phyloP scores from a whole-genome alignment of 2,797 vertebrate species.

The Meda fulgida region DNA sequence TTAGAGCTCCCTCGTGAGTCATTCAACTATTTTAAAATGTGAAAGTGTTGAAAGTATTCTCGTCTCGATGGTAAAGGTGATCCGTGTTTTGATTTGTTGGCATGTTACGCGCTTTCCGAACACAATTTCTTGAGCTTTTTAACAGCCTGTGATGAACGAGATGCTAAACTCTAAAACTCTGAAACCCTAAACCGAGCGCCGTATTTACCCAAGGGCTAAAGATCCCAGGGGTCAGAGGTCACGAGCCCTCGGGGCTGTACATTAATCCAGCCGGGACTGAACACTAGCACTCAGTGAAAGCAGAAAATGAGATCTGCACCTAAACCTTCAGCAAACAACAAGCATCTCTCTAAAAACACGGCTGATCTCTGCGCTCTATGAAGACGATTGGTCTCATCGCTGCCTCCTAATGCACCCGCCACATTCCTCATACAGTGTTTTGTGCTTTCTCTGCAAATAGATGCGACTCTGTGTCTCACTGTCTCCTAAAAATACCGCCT shows the following conservation, averaged over 20 bases:
- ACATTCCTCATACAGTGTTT: slow-evolving; percentile 52
- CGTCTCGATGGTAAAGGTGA: neutral
- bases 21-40: slow-evolving; percentile 34
- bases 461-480: slow-evolving; percentile 47
- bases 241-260: slow-evolving; percentile 64
- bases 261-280: slow-evolving; percentile 41
- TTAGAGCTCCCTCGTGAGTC: slow-evolving; percentile 14
- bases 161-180: slow-evolving; percentile 69
- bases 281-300: slow-evolving; percentile 20
- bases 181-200: slow-evolving; percentile 75
- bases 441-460: slow-evolving; percentile 58
- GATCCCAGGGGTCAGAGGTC: slow-evolving; percentile 73
- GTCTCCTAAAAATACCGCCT: slow-evolving; percentile 57
- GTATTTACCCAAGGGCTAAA: slow-evolving; percentile 79
- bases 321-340: slow-evolving; percentile 58
- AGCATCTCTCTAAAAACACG: slow-evolving; percentile 61
- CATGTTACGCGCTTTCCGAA: slow-evolving; percentile 45
- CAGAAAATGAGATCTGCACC: slow-evolving; percentile 27
- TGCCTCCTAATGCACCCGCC: neutral
- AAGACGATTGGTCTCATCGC: slow-evolving; percentile 7
- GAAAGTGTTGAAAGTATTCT: slow-evolving; percentile 39
- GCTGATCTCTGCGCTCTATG: slow-evolving; percentile 28
- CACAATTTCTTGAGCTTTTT: slow-evolving; percentile 66
- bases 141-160: slow-evolving; percentile 80
- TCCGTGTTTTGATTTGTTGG: slow-evolving; percentile 25